Conservation (phyloP, 2,797 vertebrate genomes). For the Acanthurus leucopareius region DNA sequence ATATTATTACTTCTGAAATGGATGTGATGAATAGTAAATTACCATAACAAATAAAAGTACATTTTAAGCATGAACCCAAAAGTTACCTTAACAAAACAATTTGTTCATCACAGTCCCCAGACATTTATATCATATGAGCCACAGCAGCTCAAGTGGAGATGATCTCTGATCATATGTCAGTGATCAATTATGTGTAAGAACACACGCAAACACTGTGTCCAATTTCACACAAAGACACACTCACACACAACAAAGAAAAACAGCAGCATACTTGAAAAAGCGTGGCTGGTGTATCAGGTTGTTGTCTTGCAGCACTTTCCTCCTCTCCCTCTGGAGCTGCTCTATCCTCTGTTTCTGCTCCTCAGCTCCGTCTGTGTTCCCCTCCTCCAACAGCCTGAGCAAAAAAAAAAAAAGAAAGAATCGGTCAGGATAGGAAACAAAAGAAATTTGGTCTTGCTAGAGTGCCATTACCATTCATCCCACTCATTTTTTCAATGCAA, state of each 20-base stretch:
- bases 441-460: not conserved
- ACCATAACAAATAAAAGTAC: not conserved
- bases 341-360: constrained; percentile 95
- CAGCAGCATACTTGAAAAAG: constrained; percentile 92
- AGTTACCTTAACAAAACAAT: not conserved
- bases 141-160: not conserved
- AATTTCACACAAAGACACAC: not conserved
- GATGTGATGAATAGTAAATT: not conserved
- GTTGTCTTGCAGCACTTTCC: constrained; percentile 91
- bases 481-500: no score
- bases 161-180: not conserved
- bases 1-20: not conserved
- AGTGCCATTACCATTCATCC: no score
- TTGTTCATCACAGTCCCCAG: not conserved
- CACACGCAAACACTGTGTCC: not conserved
- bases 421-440: not conserved
- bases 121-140: not conserved
- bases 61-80: not conserved
- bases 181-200: not conserved
- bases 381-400: constrained; percentile 93
- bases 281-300: constrained; percentile 90
- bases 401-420: constrained; percentile 5
- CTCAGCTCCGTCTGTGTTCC: constrained; percentile 92
- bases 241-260: not conserved
- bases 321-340: constrained; percentile 93